phyloP scores from a whole-genome alignment of 2,113 vertebrate species.

The Todiramphus chloris region DNA sequence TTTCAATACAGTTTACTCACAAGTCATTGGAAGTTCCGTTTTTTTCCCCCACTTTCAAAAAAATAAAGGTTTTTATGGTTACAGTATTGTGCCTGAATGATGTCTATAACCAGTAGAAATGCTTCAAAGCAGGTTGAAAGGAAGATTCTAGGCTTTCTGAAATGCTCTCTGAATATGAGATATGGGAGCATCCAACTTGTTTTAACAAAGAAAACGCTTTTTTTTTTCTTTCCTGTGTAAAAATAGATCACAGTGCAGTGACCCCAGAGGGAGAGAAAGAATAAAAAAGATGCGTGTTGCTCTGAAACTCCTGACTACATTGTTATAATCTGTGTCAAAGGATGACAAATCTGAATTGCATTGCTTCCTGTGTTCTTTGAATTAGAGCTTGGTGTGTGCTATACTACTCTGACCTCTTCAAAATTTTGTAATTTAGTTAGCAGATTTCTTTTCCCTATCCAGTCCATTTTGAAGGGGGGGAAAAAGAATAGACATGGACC shows the following conservation, averaged over 20 bases:
- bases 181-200: conserved; percentile 38
- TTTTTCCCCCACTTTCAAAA: not conserved
- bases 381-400: conserved; percentile 23
- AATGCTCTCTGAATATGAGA: conserved; percentile 37
- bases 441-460: conserved; percentile 1
- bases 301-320: conserved; percentile 12
- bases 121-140: conserved; percentile 38
- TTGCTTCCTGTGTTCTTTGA: conserved; percentile 34
- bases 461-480: not conserved
- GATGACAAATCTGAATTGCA: conserved; percentile 29
- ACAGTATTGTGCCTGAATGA: not conserved
- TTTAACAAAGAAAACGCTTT: conserved; percentile 63
- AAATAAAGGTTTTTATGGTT: not conserved
- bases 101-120: not conserved
- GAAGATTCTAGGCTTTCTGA: conserved; percentile 31
- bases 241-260: conserved; percentile 50
- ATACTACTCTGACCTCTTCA: conserved; percentile 10
- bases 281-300: not conserved
- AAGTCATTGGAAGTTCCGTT: not conserved
- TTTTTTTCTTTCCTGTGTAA: conserved; percentile 29
- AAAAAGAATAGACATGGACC: not conserved
- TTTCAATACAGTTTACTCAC: not conserved
- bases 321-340: conserved; percentile 40
- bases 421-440: conserved; percentile 28
- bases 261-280: conserved; percentile 36